Evolutionary conservation across 2,888 invertebrate species (phyloP), one percentile per base, ranked within the genome.

Genomic region (Apantesis nais): DNA sequence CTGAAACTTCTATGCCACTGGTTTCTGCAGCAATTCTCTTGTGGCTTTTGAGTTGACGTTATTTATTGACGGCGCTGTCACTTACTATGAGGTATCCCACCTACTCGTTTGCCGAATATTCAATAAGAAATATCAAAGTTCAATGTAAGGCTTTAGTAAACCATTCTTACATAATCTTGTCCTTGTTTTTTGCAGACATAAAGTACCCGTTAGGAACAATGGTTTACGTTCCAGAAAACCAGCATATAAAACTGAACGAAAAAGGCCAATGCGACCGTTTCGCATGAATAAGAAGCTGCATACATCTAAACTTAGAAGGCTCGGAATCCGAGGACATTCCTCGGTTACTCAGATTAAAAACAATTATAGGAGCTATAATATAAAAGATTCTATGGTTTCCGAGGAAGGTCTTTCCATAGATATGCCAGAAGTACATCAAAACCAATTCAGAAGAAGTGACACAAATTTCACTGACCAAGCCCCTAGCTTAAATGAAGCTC

Each of bases 401-500:
- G 37, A 65, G 7, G 65, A 52, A 34, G 65, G 65, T 16, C 48
- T 65, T 16, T 55, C 65, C 0, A 65, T 65, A 52, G 65, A 65
- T 52, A 25, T 37, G 14, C 9, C n/a, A 65, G 65, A 65, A 34
- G 37, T 37, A 52, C 7, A 34, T n/a, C 1, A 8, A 37, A 16
- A 34, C 2, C 34, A 34, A 8, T n/a, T 48, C 9, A 37, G 65
- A 55, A 65, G 65, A 52, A 65, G 37, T 37, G 8, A 37, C 7
- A 25, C 52, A 8, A 22, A 52, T 29, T 34, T 34, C 7, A 58
- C 58, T 14, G 5, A 14, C 14, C 16, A 14, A 16, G 16, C 29
- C 12, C 25, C 25, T 34, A n/a, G 37, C n/a, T 14, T 3, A 34
- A n/a, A 34, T n/a, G 16, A 52, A n/a, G n/a, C n/a, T 37, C 31